Conservation (phyloP, 2,113 vertebrate species). For the Mustela lutreola region DNA sequence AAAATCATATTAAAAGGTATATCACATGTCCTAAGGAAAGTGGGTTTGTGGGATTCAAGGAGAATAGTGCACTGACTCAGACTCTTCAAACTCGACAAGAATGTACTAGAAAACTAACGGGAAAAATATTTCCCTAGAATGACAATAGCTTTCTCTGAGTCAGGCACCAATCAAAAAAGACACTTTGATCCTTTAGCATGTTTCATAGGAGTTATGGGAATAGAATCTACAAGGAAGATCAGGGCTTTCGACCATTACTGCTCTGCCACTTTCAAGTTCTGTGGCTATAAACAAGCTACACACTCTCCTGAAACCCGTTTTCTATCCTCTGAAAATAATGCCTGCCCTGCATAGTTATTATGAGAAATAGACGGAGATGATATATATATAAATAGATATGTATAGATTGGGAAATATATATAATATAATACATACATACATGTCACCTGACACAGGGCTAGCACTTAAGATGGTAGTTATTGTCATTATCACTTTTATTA, state of each 20-base stretch:
- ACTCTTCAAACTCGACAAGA: not conserved
- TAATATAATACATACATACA: not conserved
- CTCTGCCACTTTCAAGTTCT: not conserved
- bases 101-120: not conserved
- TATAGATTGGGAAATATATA: not conserved
- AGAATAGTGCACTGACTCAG: not conserved
- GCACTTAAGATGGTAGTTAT: not conserved
- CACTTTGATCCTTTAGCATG: not conserved
- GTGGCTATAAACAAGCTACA: not conserved
- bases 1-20: not conserved
- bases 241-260: not conserved
- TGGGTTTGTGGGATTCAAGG: not conserved
- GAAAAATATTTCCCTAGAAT: not conserved
- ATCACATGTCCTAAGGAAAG: not conserved
- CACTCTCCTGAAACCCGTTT: not conserved
- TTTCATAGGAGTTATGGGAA: not conserved
- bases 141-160: not conserved
- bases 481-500: not conserved
- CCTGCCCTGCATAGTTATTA: not conserved
- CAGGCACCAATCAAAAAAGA: not conserved
- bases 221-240: not conserved
- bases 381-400: not conserved
- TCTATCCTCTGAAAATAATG: not conserved
- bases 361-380: not conserved
- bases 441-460: not conserved